Conservation (phyloP, 2,113 vertebrate species). For the Silurus glanis region DNA sequence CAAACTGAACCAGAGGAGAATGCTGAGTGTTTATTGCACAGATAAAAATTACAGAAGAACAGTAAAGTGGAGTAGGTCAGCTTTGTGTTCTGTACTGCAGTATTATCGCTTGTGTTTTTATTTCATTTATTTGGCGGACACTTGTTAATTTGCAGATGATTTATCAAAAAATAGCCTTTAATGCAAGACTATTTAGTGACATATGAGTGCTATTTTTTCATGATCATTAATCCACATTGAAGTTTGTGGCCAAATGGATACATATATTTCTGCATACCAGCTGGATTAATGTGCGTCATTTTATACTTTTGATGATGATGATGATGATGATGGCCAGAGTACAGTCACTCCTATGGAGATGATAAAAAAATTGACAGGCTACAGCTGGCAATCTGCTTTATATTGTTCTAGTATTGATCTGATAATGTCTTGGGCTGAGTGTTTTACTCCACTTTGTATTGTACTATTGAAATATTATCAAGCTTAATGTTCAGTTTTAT, state of each 20-base stretch:
- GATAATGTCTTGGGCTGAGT: background rate
- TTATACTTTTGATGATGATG: constrained; percentile 22
- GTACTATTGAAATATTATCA: constrained; percentile 16
- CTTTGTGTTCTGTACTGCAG: constrained; percentile 28
- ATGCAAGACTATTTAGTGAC: constrained; percentile 18
- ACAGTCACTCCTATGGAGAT: constrained; percentile 48
- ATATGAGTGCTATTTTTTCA: background rate
- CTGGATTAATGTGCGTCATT: constrained; percentile 7
- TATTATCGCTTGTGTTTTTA: constrained; percentile 29
- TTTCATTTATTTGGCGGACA: background rate
- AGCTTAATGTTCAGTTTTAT: constrained; percentile 1
- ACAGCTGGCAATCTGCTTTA: constrained; percentile 16
- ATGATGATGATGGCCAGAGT: constrained; percentile 21
- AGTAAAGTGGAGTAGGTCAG: constrained; percentile 5
- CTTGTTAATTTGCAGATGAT: constrained; percentile 18
- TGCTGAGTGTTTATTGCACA: constrained; percentile 2
- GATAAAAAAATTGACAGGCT: constrained; percentile 25
- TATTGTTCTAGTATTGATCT: constrained; percentile 4
- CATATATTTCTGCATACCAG: constrained; percentile 9
- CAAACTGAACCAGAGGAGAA: constrained; percentile 33
- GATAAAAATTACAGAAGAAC: constrained; percentile 8
- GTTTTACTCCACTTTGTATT: constrained; percentile 13
- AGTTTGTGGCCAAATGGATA: background rate
- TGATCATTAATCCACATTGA: constrained; percentile 7
- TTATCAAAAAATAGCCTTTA: constrained; percentile 20